Base-by-base conservation (phyloP, 2,113 vertebrate genomes). In the Pelmatolapia mariae region DNA sequence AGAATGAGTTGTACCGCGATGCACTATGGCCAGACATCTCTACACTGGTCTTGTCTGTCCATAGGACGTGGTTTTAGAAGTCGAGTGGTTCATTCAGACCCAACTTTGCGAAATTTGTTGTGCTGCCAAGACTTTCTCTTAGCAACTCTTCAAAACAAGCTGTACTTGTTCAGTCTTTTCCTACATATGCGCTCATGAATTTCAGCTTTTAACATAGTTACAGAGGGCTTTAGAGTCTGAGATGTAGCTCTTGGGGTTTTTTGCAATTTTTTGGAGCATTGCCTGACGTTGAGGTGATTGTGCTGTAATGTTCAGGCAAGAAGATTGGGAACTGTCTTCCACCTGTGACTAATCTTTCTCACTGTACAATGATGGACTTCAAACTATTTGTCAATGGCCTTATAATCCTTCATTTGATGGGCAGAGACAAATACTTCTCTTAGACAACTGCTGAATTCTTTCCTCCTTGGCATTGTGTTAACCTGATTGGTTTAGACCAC, bases 181-280 rank as follows among this genome's bases (percentile, higher is more conserved):
- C 36, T 43, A 40, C 11, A 26, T 26, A 26, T 16, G 19, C 13
- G 2, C n/a, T 10, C 38, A 18, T 45, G 22, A 18, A 0, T 26
- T 73, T 10, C 36, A 45, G 4, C 40, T 45, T 73, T 45, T 71
- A 43, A 15, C 8, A 43, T 6, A 24, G 12, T 16, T 43, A 71
- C 66, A 24, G 36, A 71, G 66, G 63, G 1, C 38, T 71, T 40
- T 71, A 43, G 0, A 16, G 29, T 15, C 38, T 10, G 66, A 45
- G 13, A 66, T 66, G 19, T 0, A 66, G 61, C 18, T 66, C 33
- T 33, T 38, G 10, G 61, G 7, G 3, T 5, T 18, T 71, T 71
- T 71, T 24, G 66, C 66, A 71, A 1, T 43, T 73, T 73, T 43
- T 73, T 24, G 22, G 0, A 73, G 0, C 38, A 73, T 43, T 73